phyloP scores from a whole-genome alignment of 1,140 invertebrate genomes.

The Bombus confusus region DNA sequence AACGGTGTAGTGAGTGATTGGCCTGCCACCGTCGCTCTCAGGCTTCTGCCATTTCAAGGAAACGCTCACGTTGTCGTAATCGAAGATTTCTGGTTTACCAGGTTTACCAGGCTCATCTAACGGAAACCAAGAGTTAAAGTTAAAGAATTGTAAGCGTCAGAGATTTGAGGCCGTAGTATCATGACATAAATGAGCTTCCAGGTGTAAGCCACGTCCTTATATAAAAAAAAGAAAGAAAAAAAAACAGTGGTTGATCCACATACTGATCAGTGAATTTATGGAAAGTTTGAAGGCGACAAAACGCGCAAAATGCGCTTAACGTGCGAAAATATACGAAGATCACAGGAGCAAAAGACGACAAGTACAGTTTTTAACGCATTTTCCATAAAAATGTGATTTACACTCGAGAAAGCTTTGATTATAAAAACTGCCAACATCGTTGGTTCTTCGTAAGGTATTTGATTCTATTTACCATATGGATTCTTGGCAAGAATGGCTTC shows the following conservation, averaged over 20 bases:
- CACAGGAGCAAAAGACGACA: neutral
- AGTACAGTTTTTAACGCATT: too few relatives aligned
- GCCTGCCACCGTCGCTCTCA: slow-evolving; percentile 94
- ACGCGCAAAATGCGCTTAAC: too few relatives aligned
- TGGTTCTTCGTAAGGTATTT: neutral
- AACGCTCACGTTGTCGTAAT: slow-evolving; percentile 96
- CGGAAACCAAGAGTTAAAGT: slow-evolving; percentile 21
- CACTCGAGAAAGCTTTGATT: neutral
- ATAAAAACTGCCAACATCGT: neutral
- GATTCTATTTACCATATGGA: slow-evolving; percentile 88
- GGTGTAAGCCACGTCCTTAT: too few relatives aligned
- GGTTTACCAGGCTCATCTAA: slow-evolving; percentile 93
- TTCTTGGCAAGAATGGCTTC: slow-evolving; percentile 96
- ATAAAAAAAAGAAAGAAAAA: neutral
- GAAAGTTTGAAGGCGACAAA: too few relatives aligned
- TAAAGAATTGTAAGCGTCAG: neutral
- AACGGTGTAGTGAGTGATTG: slow-evolving; percentile 96
- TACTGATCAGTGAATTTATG: too few relatives aligned
- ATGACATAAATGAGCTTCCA: too few relatives aligned
- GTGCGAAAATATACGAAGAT: neutral
- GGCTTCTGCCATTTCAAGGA: slow-evolving; percentile 95
- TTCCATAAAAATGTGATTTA: too few relatives aligned
- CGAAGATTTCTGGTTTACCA: slow-evolving; percentile 94
- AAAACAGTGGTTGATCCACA: neutral
- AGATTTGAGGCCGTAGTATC: too few relatives aligned